Base-by-base conservation (phyloP, 37 sponge, comb jelly and placozoan genomes). In the Bolinopsis microptera region DNA sequence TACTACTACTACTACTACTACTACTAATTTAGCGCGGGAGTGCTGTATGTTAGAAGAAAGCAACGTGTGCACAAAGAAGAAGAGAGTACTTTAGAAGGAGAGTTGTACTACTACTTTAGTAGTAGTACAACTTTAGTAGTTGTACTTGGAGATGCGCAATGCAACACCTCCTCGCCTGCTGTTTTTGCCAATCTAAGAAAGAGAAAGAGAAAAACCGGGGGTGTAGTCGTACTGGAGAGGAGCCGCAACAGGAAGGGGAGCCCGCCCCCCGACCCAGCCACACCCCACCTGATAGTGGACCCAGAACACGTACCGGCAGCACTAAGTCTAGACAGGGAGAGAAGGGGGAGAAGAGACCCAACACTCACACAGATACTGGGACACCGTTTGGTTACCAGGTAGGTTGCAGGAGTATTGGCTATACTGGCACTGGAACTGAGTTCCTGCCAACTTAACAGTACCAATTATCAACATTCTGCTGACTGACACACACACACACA, bases 111-210 rank as follows among this genome's bases (percentile, higher is more conserved):
- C n/a, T n/a, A n/a, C n/a, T n/a, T n/a, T n/a, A n/a, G n/a, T n/a
- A n/a, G n/a, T n/a, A n/a, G n/a, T n/a, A n/a, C n/a, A n/a, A n/a
- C n/a, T n/a, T n/a, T n/a, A n/a, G n/a, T n/a, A n/a, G n/a, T n/a
- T n/a, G n/a, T n/a, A n/a, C 74, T 24, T 2, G 28, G 27, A 70
- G 32, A 77, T 77, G 80, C 80, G 80, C 80, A 16, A 77, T 77
- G 80, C 34, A 77, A 31, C 80, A 77, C 36, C 37, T 77, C 80
- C 32, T 77, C 27, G 34, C 80, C 80, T 77, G 80, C 36, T 77
- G 80, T 77, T 9, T 77, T 27, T 77, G 80, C 32, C 80, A 77
- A 36, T 77, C 80, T 77, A 77, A 77, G 36, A 27, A 77, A 32
- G 37, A 32, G 3, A 35, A 77, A 77, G 80, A 77, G 32, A 77